Percentiles rank a stretch among this genome's conserved stretches.
These are phyloP conservation scores for Drosophila suboccidentalis DNA, from an alignment of 2,888 invertebrate genomes.

Conservation along the genomic window DNA sequence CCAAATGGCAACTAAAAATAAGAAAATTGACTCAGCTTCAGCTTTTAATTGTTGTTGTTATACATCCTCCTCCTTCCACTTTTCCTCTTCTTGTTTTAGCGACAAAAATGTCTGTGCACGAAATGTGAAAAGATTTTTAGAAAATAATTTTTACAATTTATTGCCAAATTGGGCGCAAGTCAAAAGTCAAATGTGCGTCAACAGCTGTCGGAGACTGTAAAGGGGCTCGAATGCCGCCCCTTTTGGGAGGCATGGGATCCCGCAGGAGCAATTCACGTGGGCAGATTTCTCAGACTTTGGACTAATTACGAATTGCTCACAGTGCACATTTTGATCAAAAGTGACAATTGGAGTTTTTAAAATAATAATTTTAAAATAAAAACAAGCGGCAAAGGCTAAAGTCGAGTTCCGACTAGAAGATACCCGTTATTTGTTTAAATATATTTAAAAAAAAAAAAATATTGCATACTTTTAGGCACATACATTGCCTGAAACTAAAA, in stretches of 20 bases:
- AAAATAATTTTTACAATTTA: slow-evolving; percentile 72
- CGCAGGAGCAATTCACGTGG: slow-evolving; percentile 46
- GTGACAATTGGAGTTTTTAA: background rate
- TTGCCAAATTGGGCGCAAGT: slow-evolving; percentile 78
- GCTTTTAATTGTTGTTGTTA: slow-evolving; percentile 47
- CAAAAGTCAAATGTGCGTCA: slow-evolving; percentile 47
- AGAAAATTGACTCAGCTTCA: slow-evolving; percentile 75
- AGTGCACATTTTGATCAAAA: slow-evolving; percentile 37
- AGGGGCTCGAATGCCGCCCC: slow-evolving; percentile 1
- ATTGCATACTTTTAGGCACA: too few relatives aligned
- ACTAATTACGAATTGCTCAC: background rate
- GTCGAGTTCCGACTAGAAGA: too few relatives aligned
- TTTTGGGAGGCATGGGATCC: background rate
- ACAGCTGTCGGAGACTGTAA: slow-evolving; percentile 35
- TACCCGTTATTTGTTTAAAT: too few relatives aligned
- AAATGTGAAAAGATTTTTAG: slow-evolving; percentile 35
- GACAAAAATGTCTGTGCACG: slow-evolving; percentile 52
- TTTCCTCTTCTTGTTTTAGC: slow-evolving; percentile 37
- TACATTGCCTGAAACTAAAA: too few relatives aligned
- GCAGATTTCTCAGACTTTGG: slow-evolving; percentile 17
- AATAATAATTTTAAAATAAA: too few relatives aligned
- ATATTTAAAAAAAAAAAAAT: too few relatives aligned
- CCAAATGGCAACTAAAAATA: slow-evolving; percentile 73
- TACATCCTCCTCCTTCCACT: slow-evolving; percentile 2
- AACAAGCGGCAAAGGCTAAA: too few relatives aligned